Evolutionary conservation across 1,140 invertebrate species (phyloP), one percentile per base, ranked within the genome.

Genomic region (Notospermus geniculatus): DNA sequence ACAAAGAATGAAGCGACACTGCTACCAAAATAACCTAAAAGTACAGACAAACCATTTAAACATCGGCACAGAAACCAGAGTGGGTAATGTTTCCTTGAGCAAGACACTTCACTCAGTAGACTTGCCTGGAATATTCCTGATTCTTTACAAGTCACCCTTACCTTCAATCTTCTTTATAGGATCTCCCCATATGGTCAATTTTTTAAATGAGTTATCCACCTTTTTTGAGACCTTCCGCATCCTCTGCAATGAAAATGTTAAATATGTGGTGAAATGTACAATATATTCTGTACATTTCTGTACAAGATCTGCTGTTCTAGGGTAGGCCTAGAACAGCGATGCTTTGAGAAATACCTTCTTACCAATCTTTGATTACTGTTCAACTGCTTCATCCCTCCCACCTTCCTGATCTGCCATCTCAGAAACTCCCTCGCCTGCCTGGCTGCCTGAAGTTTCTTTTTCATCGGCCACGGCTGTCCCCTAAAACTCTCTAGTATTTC

Each of bases 1-100:
- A 85, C 85, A 74, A 91, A 91, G 77, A 88, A 91, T 0, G 87
- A 87, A 1, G 87, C 87, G 13, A 89, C 86, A 1, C 87, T 86
- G n/a, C 87, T 88, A 41, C 89, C 89, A 73, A 88, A 88, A 66
- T 88, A 74, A 1, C 68, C 72, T 74, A 64, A 66, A 64, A 55
- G 41, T 23, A 55, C 60, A 46, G 22, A 66, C 19, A 36, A 32
- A 55, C 9, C 7, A 5, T 9, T 27, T 7, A 55, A n/a, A 55
- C 17, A 29, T n/a, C n/a, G n/a, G n/a, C n/a, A n/a, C n/a, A n/a
- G n/a, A n/a, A n/a, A n/a, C n/a, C 32, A 36, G 32, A 36, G 5
- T 36, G 32, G 32, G 15, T 36, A 15, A 36, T 36, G 4, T 4
- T 36, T 7, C 32, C 32, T 36, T 36, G 4, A 4, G 4, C 5